Percentiles rank a stretch among this genome's conserved stretches.
Evolutionary conservation across 2,113 vertebrate genomes (phyloP).

Genomic region (Callionymus lyra): DNA sequence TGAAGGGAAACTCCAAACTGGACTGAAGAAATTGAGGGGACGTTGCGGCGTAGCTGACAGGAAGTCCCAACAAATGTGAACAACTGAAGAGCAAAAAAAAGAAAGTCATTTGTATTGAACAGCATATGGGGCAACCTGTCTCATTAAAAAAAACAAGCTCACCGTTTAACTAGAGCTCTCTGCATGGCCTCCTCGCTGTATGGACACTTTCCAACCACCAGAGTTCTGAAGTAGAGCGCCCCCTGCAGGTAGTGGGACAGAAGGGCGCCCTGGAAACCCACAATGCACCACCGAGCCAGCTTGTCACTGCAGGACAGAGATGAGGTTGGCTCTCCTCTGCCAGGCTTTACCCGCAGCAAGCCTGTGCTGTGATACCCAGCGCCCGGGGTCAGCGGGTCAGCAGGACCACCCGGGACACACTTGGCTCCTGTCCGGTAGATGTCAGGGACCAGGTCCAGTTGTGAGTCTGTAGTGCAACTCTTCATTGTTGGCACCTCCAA

Average conservation of each 20-base stretch:
- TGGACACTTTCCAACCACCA: constrained; percentile 82
- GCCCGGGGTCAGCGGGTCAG: constrained; percentile 68
- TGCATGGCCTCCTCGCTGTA: constrained; percentile 74
- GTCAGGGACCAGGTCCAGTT: constrained; percentile 43
- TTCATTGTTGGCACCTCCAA: background rate
- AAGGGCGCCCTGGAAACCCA: constrained; percentile 90
- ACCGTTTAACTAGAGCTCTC: constrained; percentile 78
- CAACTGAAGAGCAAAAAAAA: constrained; percentile 61
- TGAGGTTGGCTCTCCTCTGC: constrained; percentile 79
- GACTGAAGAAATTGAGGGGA: constrained; percentile 73
- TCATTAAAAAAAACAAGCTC: too few species aligned
- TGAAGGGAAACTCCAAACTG: constrained; percentile 73
- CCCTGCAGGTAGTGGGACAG: constrained; percentile 82
- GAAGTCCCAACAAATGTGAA: constrained; percentile 62
- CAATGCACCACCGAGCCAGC: constrained; percentile 66
- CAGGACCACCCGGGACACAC: constrained; percentile 71
- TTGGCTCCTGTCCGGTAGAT: constrained; percentile 87
- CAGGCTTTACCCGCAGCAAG: constrained; percentile 81
- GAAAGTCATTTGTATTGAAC: background rate
- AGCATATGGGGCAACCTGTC: too few species aligned
- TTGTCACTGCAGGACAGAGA: constrained; percentile 97
- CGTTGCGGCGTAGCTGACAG: constrained; percentile 67
- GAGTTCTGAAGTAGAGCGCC: constrained; percentile 74
- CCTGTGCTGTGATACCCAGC: constrained; percentile 74
- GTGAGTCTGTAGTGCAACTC: background rate